Conservation (phyloP, 2,797 vertebrate species). For the Microctenopoma stevenorrisi region DNA sequence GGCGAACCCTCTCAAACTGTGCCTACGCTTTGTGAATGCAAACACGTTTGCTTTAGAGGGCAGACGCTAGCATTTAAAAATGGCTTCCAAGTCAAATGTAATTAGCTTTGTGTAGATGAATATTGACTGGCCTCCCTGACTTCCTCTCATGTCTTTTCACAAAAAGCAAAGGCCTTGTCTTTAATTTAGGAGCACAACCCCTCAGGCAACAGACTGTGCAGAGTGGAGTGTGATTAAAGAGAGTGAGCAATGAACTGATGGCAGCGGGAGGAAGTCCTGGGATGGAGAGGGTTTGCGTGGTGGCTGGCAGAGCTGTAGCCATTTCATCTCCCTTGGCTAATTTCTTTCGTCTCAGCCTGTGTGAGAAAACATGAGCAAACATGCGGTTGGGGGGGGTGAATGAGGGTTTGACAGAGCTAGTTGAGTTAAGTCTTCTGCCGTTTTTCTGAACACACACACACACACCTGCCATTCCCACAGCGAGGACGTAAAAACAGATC, state of each 20-base stretch:
- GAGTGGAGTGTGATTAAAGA: slow-evolving; percentile 59
- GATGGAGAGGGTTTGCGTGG: slow-evolving; percentile 35
- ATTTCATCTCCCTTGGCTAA: slow-evolving; percentile 60
- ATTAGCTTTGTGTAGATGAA: slow-evolving; percentile 60
- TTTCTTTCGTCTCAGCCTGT: slow-evolving; percentile 65
- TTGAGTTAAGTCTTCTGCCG: slow-evolving; percentile 7
- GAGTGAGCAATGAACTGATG: slow-evolving; percentile 52
- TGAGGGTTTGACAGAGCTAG: slow-evolving; percentile 20
- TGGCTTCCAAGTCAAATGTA: slow-evolving; percentile 62
- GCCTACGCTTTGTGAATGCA: slow-evolving; percentile 19
- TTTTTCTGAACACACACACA: slow-evolving; percentile 18
- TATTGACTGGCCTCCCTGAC: slow-evolving; percentile 49
- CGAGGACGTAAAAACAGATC: slow-evolving; percentile 49
- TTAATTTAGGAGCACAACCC: slow-evolving; percentile 49
- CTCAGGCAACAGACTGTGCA: slow-evolving; percentile 31
- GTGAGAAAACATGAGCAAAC: slow-evolving; percentile 55
- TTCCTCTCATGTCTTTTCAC: slow-evolving; percentile 41
- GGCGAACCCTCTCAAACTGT: slow-evolving; percentile 9
- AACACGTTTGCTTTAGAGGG: slow-evolving; percentile 40
- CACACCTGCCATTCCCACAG: slow-evolving; percentile 57
- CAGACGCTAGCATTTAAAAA: slow-evolving; percentile 23
- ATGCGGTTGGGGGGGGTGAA: slow-evolving; percentile 27
- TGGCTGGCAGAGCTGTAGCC: slow-evolving; percentile 53
- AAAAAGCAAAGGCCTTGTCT: slow-evolving; percentile 41
- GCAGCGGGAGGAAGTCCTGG: slow-evolving; percentile 52